phyloP scores from a whole-genome alignment of 1,140 invertebrate genomes.

The Adoxophyes honmai region DNA sequence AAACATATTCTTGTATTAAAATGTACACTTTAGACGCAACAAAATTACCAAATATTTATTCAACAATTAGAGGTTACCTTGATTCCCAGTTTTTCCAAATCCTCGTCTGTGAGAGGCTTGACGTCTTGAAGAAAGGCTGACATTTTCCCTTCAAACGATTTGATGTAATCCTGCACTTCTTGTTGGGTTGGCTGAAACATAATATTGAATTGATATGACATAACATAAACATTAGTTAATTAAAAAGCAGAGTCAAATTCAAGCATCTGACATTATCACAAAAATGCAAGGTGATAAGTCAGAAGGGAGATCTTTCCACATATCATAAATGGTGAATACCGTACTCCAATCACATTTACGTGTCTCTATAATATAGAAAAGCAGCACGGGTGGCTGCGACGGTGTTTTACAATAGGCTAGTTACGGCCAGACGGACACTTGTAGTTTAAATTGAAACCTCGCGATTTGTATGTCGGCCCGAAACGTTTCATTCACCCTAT shows the following conservation, averaged over 20 bases:
- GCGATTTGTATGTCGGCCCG: too few relatives aligned
- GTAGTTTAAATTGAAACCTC: too few relatives aligned
- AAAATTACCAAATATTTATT: background rate
- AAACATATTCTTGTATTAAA: conserved; percentile 1
- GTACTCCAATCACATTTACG: too few relatives aligned
- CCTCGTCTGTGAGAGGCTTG: conserved; percentile 85
- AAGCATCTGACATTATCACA: background rate
- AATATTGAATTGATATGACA: too few relatives aligned
- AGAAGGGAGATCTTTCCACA: too few relatives aligned
- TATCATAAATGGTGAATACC: too few relatives aligned
- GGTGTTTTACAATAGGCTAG: too few relatives aligned
- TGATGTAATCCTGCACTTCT: conserved; percentile 88
- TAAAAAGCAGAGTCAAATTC: conserved; percentile 11
- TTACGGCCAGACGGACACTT: too few relatives aligned
- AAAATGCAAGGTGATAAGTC: too few relatives aligned
- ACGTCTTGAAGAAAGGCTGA: conserved; percentile 88
- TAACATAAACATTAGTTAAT: conserved; percentile 16
- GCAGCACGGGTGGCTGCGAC: too few relatives aligned
- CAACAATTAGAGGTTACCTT: conserved; percentile 78
- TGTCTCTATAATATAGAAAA: too few relatives aligned
- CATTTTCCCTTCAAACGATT: conserved; percentile 91
- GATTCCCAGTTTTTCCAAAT: conserved; percentile 90
- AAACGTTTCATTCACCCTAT: too few relatives aligned
- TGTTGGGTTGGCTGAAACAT: conserved; percentile 75
- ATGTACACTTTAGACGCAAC: conserved; percentile 1